These are phyloP conservation scores for Tympanuchus pallidicinctus DNA, from an alignment of 2,113 vertebrate species.

Conservation along the genomic window DNA sequence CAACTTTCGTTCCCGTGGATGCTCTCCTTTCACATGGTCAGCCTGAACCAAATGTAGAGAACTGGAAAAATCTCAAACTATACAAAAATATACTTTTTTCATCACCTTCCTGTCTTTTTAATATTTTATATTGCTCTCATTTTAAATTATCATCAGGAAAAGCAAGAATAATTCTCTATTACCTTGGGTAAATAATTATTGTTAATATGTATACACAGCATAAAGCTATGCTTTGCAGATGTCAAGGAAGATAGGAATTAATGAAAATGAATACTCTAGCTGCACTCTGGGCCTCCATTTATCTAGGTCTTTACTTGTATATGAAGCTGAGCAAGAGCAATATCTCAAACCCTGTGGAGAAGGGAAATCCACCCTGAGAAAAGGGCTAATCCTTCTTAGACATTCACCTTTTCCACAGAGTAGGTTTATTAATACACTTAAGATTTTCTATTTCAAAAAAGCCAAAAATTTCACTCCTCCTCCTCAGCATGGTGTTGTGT, in stretches of 20 bases:
- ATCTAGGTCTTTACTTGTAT: not conserved
- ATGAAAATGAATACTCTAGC: not conserved
- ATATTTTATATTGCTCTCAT: not conserved
- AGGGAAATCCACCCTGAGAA: not conserved
- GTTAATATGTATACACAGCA: not conserved
- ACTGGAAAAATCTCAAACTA: not conserved
- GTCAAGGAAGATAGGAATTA: not conserved
- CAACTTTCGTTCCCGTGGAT: not conserved
- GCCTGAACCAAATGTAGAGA: slow-evolving; percentile 3
- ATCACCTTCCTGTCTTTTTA: not conserved
- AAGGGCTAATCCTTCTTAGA: not conserved
- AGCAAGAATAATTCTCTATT: not conserved
- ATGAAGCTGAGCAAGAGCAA: not conserved
- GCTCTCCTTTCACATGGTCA: not conserved
- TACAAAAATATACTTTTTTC: not conserved
- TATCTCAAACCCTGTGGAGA: not conserved
- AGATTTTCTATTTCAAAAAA: not conserved
- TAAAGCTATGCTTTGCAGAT: not conserved
- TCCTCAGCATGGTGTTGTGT: slow-evolving; percentile 39
- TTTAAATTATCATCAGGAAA: slow-evolving; percentile 17
- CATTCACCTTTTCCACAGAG: not conserved
- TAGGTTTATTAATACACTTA: not conserved
- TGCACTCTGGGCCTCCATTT: not conserved
- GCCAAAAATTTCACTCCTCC: not conserved
- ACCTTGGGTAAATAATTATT: not conserved